These are phyloP conservation scores for Labeo rohita DNA, from an alignment of 2,113 vertebrate genomes.

Conservation along the genomic window DNA sequence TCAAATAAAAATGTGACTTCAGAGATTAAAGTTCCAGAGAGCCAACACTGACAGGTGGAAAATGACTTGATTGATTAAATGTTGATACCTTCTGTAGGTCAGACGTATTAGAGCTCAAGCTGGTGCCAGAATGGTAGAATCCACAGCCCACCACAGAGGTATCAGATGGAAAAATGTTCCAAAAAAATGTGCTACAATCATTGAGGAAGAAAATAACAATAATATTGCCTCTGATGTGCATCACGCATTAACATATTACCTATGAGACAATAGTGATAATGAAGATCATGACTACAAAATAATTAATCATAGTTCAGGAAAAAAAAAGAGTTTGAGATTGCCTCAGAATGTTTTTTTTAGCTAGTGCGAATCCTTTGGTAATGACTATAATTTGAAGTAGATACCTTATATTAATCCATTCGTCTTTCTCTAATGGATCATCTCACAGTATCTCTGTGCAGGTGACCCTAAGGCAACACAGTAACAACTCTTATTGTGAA, in stretches of 20 bases:
- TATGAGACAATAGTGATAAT: conserved; percentile 19
- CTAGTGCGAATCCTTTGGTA: conserved; percentile 55
- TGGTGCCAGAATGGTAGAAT: conserved; percentile 21
- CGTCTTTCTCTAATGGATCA: conserved; percentile 44
- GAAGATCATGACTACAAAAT: conserved; percentile 9
- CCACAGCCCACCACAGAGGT: conserved; percentile 22
- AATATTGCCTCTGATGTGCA: conserved; percentile 49
- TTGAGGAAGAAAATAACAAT: conserved; percentile 19
- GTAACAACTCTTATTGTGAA: conserved; percentile 56
- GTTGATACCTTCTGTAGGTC: conserved; percentile 16
- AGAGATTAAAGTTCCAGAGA: background rate
- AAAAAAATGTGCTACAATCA: conserved; percentile 43
- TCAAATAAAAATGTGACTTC: conserved; percentile 22
- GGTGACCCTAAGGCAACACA: conserved; percentile 71
- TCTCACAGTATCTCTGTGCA: conserved; percentile 47
- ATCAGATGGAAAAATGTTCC: background rate
- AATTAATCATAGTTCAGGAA: background rate
- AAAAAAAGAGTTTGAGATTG: conserved; percentile 24
- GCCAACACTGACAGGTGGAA: background rate
- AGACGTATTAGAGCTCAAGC: conserved; percentile 23
- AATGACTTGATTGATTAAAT: conserved; percentile 23
- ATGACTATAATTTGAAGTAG: conserved; percentile 55
- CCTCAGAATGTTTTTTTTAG: conserved; percentile 44
- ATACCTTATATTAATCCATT: conserved; percentile 45
- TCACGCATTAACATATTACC: conserved; percentile 29